Conservation (phyloP, 2,888 invertebrate genomes). For the Dyspetes luteomarginatus region DNA sequence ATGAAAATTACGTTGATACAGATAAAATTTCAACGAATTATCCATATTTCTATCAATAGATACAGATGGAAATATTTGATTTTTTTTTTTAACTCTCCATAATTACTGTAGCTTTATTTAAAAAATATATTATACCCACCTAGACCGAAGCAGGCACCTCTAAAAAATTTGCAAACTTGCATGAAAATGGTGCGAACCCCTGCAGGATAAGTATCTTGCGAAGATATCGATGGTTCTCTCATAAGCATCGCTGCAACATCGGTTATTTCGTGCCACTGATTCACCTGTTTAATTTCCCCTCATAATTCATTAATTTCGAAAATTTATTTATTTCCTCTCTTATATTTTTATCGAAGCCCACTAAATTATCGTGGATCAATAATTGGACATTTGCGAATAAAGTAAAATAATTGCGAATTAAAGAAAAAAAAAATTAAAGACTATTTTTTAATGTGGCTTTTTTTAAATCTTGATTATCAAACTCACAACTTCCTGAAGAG, state of each 20-base stretch:
- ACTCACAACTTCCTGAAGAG: slow-evolving; percentile 78
- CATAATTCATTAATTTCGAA: not conserved
- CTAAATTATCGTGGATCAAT: too few species aligned
- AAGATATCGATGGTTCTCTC: slow-evolving; percentile 75
- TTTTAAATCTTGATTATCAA: not conserved
- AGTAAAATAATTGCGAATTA: not conserved
- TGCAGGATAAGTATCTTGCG: slow-evolving; percentile 71
- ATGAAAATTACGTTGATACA: too few species aligned
- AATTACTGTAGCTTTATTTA: too few species aligned
- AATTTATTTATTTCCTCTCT: slow-evolving; percentile 14
- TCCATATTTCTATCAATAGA: too few species aligned
- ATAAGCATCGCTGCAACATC: slow-evolving; percentile 77
- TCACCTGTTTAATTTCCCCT: slow-evolving; percentile 71
- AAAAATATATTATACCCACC: slow-evolving; percentile 78
- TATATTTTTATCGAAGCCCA: too few species aligned
- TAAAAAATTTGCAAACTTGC: slow-evolving; percentile 86
- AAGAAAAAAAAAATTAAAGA: slow-evolving; percentile 2
- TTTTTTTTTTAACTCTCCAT: too few species aligned
- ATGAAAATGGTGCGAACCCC: slow-evolving; percentile 81
- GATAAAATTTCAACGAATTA: too few species aligned
- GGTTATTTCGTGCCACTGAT: slow-evolving; percentile 80
- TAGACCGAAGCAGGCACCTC: slow-evolving; percentile 88
- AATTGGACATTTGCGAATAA: too few species aligned
- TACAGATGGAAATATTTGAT: too few species aligned
- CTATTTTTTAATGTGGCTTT: too few species aligned